Percentiles rank a stretch among this genome's conserved stretches.
Conservation (phyloP, 2,888 invertebrate species). For the Meiosimyza decipiens region DNA sequence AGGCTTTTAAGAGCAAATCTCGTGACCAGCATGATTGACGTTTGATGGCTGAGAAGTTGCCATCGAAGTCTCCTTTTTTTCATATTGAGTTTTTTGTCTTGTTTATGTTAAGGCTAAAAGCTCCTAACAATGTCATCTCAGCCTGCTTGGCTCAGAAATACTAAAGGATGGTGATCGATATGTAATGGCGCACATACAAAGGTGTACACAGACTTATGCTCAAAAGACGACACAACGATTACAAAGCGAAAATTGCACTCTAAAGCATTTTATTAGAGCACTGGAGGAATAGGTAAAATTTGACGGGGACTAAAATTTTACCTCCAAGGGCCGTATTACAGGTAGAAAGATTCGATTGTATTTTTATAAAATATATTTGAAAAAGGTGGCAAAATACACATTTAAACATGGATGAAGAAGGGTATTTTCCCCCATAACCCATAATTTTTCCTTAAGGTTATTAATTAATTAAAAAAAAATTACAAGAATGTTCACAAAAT, state of each 20-base stretch:
- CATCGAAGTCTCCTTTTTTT: constrained; percentile 16
- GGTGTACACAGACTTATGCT: too few relatives aligned
- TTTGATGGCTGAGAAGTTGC: constrained; percentile 36
- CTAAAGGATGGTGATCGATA: too few relatives aligned
- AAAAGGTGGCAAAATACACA: not conserved
- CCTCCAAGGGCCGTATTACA: too few relatives aligned
- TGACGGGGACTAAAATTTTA: too few relatives aligned
- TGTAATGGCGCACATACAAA: too few relatives aligned
- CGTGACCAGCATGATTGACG: constrained; percentile 32
- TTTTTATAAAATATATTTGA: too few relatives aligned
- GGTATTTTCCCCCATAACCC: not conserved
- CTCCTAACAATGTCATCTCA: constrained; percentile 25
- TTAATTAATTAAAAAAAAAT: not conserved
- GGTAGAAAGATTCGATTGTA: too few relatives aligned
- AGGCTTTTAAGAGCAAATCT: constrained; percentile 25
- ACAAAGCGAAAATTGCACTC: too few relatives aligned
- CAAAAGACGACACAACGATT: too few relatives aligned
- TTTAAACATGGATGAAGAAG: too few relatives aligned
- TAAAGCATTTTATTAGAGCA: too few relatives aligned
- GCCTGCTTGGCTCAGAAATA: constrained; percentile 2
- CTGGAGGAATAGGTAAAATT: too few relatives aligned
- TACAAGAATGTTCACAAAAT: constrained; percentile 20
- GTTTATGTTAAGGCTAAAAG: constrained; percentile 11
- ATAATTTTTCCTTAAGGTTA: not conserved
- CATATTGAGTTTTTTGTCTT: constrained; percentile 15